Evolutionary conservation across 23 tunicate species (phyloP).

Genomic region (Trididemnum clinides): DNA sequence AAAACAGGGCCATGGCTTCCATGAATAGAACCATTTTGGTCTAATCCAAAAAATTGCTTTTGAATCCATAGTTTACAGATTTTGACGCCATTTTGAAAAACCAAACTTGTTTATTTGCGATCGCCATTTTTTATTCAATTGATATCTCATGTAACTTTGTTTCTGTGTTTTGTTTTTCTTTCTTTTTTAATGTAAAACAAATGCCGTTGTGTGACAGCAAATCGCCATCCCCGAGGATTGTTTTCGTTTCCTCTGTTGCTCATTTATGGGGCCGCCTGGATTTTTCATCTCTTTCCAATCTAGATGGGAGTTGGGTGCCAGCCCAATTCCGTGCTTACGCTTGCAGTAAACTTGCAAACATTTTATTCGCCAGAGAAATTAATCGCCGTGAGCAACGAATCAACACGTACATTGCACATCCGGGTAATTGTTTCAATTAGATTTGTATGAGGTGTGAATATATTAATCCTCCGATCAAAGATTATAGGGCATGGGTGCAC

Average conservation of each 20-base stretch:
- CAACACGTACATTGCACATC: slow-evolving; percentile 55
- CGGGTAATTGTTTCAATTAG: slow-evolving; percentile 26
- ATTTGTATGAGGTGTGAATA: background rate
- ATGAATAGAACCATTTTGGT: no score
- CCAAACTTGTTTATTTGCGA: no score
- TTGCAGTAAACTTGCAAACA: slow-evolving; percentile 63
- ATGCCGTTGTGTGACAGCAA: slow-evolving; percentile 19
- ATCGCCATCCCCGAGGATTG: slow-evolving; percentile 28
- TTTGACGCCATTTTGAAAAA: no score
- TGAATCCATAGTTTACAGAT: no score
- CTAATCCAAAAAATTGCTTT: no score
- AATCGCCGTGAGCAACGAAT: slow-evolving; percentile 33
- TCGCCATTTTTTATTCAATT: no score
- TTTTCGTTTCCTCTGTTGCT: slow-evolving; percentile 72
- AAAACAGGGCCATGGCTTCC: no score
- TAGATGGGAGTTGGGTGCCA: slow-evolving; percentile 35
- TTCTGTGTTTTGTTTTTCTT: background rate
- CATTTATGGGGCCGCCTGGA: slow-evolving; percentile 71
- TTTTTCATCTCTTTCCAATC: slow-evolving; percentile 24
- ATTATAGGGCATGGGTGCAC: background rate
- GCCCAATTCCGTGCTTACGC: slow-evolving; percentile 78
- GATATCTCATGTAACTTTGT: no score
- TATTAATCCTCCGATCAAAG: background rate
- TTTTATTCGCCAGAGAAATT: slow-evolving; percentile 49
- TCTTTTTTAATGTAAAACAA: background rate